These are phyloP conservation scores for Chrysolina americana DNA, from an alignment of 2,888 invertebrate genomes.

Conservation along the genomic window DNA sequence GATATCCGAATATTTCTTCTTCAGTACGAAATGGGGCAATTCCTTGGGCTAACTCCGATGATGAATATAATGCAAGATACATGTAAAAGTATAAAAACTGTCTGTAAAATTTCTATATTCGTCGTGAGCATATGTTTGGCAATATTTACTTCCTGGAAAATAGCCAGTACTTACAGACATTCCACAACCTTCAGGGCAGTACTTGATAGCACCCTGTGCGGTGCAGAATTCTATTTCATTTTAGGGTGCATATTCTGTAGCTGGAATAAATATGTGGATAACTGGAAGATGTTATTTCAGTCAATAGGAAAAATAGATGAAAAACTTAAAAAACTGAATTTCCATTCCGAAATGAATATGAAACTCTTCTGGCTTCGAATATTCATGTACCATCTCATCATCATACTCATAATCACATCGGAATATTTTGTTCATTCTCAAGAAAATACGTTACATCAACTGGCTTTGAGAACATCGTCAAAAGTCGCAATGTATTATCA, in stretches of 20 bases:
- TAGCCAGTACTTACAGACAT: not conserved
- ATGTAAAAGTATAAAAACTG: not conserved
- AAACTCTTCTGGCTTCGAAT: slow-evolving; percentile 27
- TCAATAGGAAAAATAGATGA: slow-evolving; percentile 24
- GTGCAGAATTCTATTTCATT: slow-evolving; percentile 4
- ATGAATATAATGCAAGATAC: not conserved
- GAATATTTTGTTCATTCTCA: slow-evolving; percentile 10
- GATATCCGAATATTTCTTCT: slow-evolving; percentile 10
- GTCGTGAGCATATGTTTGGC: not conserved
- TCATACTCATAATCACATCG: slow-evolving; percentile 14
- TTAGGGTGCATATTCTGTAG: slow-evolving; percentile 10
- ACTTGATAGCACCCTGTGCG: slow-evolving; percentile 1
- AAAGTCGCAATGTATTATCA: slow-evolving; percentile 30
- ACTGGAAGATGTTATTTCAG: slow-evolving; percentile 9
- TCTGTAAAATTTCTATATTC: not conserved
- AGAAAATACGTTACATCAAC: not conserved
- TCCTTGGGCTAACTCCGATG: slow-evolving; percentile 31
- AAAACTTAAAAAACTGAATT: slow-evolving; percentile 9
- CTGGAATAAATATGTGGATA: slow-evolving; percentile 10
- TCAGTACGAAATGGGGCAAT: slow-evolving; percentile 36
- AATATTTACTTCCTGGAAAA: not conserved
- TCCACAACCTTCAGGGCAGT: slow-evolving; percentile 7
- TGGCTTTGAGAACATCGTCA: not conserved
- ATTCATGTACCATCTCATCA: slow-evolving; percentile 19
- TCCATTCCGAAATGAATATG: not conserved